These are phyloP conservation scores for Salticus scenicus DNA, from an alignment of 2,888 invertebrate species.

Conservation along the genomic window DNA sequence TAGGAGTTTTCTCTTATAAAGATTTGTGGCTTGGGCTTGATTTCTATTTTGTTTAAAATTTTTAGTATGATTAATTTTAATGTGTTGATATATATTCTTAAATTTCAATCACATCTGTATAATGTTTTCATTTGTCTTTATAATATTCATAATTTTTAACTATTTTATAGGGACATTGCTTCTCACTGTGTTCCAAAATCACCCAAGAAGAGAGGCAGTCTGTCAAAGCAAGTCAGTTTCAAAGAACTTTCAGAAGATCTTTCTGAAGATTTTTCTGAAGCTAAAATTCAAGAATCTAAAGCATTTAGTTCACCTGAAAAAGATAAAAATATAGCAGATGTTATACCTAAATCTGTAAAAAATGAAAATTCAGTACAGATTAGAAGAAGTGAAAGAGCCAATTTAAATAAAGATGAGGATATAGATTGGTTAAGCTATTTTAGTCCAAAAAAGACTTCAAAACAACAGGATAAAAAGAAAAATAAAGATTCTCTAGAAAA, in stretches of 20 bases:
- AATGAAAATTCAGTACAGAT: not conserved
- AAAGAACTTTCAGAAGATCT: constrained; percentile 29
- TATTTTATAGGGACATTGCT: not conserved
- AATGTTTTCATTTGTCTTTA: no score
- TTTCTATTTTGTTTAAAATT: not conserved
- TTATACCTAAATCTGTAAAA: not conserved
- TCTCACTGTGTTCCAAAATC: not conserved
- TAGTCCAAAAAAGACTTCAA: constrained; percentile 42
- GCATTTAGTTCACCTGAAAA: not conserved
- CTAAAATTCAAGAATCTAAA: not conserved
- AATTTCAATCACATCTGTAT: no score
- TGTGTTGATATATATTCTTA: no score
- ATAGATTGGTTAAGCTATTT: constrained; percentile 47
- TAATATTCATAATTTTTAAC: no score
- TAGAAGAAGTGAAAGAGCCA: constrained; percentile 44
- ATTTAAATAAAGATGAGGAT: constrained; percentile 32
- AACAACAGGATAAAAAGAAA: not conserved
- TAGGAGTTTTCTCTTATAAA: no score
- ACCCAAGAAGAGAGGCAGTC: constrained; percentile 33
- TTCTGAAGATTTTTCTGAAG: not conserved
- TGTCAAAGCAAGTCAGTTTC: constrained; percentile 57
- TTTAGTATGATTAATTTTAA: no score
- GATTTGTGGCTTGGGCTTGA: not conserved
- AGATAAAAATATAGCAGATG: not conserved
- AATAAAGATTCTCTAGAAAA: not conserved